phyloP scores from a whole-genome alignment of 2,113 vertebrate genomes.

The Anolis sagrei region DNA sequence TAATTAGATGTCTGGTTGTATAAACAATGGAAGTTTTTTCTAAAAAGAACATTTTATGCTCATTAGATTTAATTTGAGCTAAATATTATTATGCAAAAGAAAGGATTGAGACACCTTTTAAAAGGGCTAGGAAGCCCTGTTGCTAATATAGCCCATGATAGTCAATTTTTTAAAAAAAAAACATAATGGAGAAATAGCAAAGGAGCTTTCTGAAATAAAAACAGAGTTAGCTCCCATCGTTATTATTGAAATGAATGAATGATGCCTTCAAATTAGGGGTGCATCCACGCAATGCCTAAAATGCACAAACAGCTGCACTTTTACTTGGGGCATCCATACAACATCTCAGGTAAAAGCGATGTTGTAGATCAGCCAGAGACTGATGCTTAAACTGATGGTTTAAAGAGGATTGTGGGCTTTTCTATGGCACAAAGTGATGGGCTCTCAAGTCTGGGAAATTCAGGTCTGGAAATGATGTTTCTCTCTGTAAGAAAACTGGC shows the following conservation, averaged over 20 bases:
- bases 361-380: too few relatives aligned
- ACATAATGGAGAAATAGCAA: not conserved
- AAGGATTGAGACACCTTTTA: slow-evolving; percentile 23
- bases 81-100: not conserved
- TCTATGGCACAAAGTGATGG: too few relatives aligned
- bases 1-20: slow-evolving; percentile 39
- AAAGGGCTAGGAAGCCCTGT: not conserved
- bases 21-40: slow-evolving; percentile 24
- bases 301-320: too few relatives aligned
- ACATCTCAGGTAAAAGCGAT: too few relatives aligned
- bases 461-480: too few relatives aligned
- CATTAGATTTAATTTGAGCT: slow-evolving; percentile 23
- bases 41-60: slow-evolving; percentile 24
- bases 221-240: not conserved
- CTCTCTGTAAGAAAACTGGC: too few relatives aligned
- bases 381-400: too few relatives aligned
- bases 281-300: not conserved
- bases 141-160: not conserved
- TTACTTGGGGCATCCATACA: too few relatives aligned
- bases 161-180: not conserved
- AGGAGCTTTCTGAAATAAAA: not conserved
- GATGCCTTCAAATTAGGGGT: slow-evolving; percentile 35
- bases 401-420: too few relatives aligned
- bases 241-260: not conserved
- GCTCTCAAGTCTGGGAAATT: too few relatives aligned